Percentiles rank a stretch among this genome's conserved stretches.
Conservation (phyloP, 2,113 vertebrate species). For the Nansenia antarctica region DNA sequence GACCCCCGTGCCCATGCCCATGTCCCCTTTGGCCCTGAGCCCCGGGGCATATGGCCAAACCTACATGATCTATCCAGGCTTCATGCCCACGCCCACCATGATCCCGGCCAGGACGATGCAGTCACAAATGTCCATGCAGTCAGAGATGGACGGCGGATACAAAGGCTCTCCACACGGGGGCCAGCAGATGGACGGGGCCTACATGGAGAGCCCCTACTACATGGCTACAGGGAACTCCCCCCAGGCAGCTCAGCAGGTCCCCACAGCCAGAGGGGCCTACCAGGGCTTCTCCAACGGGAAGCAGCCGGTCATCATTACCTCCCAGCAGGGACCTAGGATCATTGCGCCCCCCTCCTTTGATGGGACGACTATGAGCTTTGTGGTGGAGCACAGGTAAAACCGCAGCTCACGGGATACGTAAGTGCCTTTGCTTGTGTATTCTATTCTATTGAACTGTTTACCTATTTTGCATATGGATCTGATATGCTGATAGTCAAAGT, state of each 20-base stretch:
- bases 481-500: neutral
- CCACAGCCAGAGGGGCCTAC: constrained; percentile 38
- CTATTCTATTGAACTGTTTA: neutral
- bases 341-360: constrained; percentile 93
- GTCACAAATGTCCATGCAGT: constrained; percentile 70
- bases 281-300: constrained; percentile 64
- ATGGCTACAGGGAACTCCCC: constrained; percentile 77
- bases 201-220: constrained; percentile 86
- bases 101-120: constrained; percentile 78
- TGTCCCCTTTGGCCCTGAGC: constrained; percentile 83
- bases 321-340: constrained; percentile 88
- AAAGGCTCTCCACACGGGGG: constrained; percentile 27
- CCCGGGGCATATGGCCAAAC: constrained; percentile 82
- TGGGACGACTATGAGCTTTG: constrained; percentile 96
- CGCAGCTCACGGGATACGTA: constrained; percentile 11
- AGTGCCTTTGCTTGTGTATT: constrained; percentile 5
- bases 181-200: constrained; percentile 60
- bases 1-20: constrained; percentile 73
- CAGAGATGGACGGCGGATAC: constrained; percentile 43
- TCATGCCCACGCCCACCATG: constrained; percentile 77
- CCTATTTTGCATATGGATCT: neutral
- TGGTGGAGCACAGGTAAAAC: constrained; percentile 93
- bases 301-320: constrained; percentile 87
- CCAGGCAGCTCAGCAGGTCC: constrained; percentile 27
- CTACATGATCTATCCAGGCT: constrained; percentile 94